Conservation (phyloP, 2,113 vertebrate species). For the Alouatta palliata region DNA sequence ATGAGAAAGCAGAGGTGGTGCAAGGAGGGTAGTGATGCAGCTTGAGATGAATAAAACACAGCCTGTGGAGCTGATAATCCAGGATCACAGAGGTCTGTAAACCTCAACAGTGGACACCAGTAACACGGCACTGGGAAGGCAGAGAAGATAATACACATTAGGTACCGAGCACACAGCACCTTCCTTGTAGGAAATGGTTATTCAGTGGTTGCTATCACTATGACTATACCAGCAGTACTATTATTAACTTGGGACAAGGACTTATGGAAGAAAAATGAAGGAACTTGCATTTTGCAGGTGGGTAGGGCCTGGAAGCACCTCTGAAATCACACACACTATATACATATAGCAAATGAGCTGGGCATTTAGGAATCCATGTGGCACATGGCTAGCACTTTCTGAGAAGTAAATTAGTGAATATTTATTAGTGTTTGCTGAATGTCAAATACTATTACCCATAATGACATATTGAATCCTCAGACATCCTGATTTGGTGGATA, state of each 20-base stretch:
- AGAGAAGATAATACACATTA: background rate
- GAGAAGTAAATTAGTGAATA: background rate
- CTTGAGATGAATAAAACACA: background rate
- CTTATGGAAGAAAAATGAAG: background rate
- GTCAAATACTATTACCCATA: background rate
- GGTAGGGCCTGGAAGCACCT: background rate
- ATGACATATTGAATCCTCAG: background rate
- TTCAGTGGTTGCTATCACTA: background rate
- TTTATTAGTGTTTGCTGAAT: background rate
- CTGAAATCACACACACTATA: background rate
- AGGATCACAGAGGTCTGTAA: background rate
- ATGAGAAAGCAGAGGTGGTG: background rate
- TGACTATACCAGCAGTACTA: background rate
- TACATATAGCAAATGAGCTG: background rate
- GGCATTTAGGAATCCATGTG: background rate
- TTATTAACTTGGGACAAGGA: background rate
- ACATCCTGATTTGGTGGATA: background rate
- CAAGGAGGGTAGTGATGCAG: background rate
- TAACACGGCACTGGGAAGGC: no score
- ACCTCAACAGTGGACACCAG: background rate
- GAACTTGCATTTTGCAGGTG: background rate
- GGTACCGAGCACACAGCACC: background rate
- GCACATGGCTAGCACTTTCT: background rate
- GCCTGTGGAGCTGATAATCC: background rate
- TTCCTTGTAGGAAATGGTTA: background rate